Percentiles rank a stretch among this genome's conserved stretches.
These are phyloP conservation scores for Mechanitis mazaeus DNA, from an alignment of 2,888 invertebrate species.

Conservation along the genomic window DNA sequence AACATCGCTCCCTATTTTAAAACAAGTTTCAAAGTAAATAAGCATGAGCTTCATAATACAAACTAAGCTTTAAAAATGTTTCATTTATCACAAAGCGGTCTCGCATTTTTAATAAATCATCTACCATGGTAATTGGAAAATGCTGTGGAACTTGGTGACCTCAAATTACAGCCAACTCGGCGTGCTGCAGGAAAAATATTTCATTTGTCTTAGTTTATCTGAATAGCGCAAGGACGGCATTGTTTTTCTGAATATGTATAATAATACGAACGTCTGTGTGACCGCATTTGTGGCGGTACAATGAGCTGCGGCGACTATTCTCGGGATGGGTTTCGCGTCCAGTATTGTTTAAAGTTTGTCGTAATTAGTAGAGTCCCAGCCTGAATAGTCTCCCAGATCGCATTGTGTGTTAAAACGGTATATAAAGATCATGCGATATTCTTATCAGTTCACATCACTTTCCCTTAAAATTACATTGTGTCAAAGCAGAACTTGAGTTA, in stretches of 20 bases:
- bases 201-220: conserved; percentile 66
- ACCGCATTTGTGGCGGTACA: conserved; percentile 70
- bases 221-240: conserved; percentile 64
- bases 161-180: conserved; percentile 38
- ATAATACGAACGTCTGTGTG: conserved; percentile 65
- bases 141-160: conserved; percentile 32
- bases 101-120: conserved; percentile 35
- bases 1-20: background rate
- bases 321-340: conserved; percentile 72
- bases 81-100: conserved; percentile 10
- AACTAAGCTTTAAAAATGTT: conserved; percentile 5
- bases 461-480: background rate
- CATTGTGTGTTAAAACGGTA: conserved; percentile 47
- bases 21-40: conserved; percentile 1
- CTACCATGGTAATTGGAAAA: conserved; percentile 32
- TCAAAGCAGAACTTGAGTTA: background rate
- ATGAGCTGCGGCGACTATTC: conserved; percentile 67
- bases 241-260: conserved; percentile 74
- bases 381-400: conserved; percentile 68
- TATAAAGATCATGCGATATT: conserved; percentile 20
- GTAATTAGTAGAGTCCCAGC: conserved; percentile 72
- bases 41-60: background rate
- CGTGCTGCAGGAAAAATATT: conserved; percentile 49
- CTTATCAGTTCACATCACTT: conserved; percentile 1
- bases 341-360: conserved; percentile 76